These are phyloP conservation scores for Cryptocephalus primarius DNA, from an alignment of 2,888 invertebrate genomes.

Conservation along the genomic window DNA sequence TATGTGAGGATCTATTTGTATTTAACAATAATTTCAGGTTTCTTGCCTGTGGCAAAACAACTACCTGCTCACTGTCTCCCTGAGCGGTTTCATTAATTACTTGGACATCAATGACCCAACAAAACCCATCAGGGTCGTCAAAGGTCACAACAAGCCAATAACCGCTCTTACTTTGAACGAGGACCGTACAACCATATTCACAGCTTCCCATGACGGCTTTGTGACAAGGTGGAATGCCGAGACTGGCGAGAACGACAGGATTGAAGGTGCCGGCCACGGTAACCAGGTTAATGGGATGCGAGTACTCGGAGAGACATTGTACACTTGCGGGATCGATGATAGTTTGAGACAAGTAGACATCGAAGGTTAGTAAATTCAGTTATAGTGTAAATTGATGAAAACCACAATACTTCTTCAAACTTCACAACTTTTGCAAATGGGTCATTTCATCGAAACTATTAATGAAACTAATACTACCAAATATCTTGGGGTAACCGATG, in stretches of 20 bases:
- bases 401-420: too few relatives aligned
- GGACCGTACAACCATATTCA: constrained; percentile 68
- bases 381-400: too few relatives aligned
- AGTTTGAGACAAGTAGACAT: constrained; percentile 60
- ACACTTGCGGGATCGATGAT: constrained; percentile 93
- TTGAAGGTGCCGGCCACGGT: constrained; percentile 81
- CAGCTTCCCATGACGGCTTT: constrained; percentile 88
- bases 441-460: too few relatives aligned
- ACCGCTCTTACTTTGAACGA: constrained; percentile 74
- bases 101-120: constrained; percentile 77
- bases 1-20: too few relatives aligned
- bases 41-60: constrained; percentile 90
- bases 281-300: constrained; percentile 92
- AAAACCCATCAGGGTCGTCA: constrained; percentile 68
- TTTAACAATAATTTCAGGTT: constrained; percentile 37
- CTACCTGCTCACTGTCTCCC: constrained; percentile 77
- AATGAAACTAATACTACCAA: too few relatives aligned
- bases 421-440: too few relatives aligned
- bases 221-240: constrained; percentile 75
- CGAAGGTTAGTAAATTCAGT: constrained; percentile 26
- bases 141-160: constrained; percentile 98
- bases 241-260: constrained; percentile 73
- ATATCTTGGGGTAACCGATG: too few relatives aligned
- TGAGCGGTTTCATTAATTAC: constrained; percentile 94
- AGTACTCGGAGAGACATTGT: constrained; percentile 54